Conservation (phyloP, 2,888 invertebrate species). For the Tolmerus cingulatus region DNA sequence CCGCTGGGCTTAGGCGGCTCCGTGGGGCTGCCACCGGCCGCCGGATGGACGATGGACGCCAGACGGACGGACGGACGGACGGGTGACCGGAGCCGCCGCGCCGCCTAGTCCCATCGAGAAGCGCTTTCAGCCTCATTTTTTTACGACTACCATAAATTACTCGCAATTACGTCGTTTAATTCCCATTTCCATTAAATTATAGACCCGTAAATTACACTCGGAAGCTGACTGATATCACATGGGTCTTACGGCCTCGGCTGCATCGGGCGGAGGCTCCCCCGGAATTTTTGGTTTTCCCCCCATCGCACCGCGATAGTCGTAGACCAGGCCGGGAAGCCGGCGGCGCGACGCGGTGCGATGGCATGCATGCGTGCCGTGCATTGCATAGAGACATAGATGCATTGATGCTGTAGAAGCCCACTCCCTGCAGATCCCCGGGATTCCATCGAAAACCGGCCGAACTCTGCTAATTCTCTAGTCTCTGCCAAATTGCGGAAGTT, state of each 20-base stretch:
- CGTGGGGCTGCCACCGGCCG: not conserved
- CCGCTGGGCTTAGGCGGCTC: not conserved
- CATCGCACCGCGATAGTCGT: not conserved
- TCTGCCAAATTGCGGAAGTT: not conserved
- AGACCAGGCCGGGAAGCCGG: not conserved
- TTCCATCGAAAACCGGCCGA: not conserved
- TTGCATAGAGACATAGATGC: not conserved
- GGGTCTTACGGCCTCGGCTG: not conserved
- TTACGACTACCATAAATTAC: slow-evolving; percentile 49
- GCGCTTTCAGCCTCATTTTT: slow-evolving; percentile 34
- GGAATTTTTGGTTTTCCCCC: slow-evolving; percentile 10
- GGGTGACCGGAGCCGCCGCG: not conserved
- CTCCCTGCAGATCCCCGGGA: not conserved
- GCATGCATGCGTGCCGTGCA: not conserved
- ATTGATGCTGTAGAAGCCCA: not conserved
- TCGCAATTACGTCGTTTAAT: slow-evolving; percentile 50
- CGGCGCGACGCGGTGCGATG: not conserved
- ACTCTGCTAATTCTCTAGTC: not conserved
- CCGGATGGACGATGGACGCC: not conserved
- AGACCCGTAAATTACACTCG: slow-evolving; percentile 49
- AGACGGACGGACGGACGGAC: not conserved
- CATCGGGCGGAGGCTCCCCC: not conserved
- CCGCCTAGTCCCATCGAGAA: not conserved
- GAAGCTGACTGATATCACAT: slow-evolving; percentile 48
- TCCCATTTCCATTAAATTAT: slow-evolving; percentile 50